Conservation (phyloP, 2,113 vertebrate genomes). For the Octodon degus region DNA sequence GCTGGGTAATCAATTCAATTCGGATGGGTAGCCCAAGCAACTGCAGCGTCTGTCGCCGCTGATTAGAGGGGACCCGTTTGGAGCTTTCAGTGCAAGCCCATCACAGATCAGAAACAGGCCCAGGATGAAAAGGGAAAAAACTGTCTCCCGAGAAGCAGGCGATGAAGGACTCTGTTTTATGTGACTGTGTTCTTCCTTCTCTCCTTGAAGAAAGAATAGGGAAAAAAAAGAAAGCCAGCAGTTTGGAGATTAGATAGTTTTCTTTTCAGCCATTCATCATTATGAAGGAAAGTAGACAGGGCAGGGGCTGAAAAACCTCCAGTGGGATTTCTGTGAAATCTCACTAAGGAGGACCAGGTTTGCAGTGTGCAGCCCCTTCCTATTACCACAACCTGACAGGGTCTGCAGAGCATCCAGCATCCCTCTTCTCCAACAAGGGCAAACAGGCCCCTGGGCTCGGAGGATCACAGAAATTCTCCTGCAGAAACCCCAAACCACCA, state of each 20-base stretch:
- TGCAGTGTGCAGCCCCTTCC: constrained; percentile 61
- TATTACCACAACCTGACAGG: not conserved
- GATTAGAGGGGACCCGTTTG: constrained; percentile 38
- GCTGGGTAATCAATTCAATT: constrained; percentile 70
- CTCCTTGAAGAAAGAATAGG: constrained; percentile 61
- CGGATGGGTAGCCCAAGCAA: constrained; percentile 49
- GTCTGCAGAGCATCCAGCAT: constrained; percentile 60
- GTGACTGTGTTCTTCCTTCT: constrained; percentile 69
- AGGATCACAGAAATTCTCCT: constrained; percentile 66
- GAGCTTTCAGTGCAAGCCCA: constrained; percentile 56
- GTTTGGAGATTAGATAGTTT: constrained; percentile 83
- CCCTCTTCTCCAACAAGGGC: not conserved
- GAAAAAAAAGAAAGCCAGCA: not conserved
- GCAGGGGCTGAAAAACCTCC: constrained; percentile 82
- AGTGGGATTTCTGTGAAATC: constrained; percentile 88
- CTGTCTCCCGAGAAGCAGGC: constrained; percentile 71
- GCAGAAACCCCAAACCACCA: constrained; percentile 64
- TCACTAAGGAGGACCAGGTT: constrained; percentile 82
- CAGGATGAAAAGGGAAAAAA: constrained; percentile 70
- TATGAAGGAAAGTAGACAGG: constrained; percentile 84
- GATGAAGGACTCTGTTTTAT: constrained; percentile 78
- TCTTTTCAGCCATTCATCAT: constrained; percentile 86
- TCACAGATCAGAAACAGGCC: constrained; percentile 72
- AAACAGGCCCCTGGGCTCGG: constrained; percentile 3
- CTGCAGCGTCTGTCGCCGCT: constrained; percentile 32